Evolutionary conservation across 1,140 invertebrate genomes (phyloP).

Genomic region (Dolichoris vasculosae): DNA sequence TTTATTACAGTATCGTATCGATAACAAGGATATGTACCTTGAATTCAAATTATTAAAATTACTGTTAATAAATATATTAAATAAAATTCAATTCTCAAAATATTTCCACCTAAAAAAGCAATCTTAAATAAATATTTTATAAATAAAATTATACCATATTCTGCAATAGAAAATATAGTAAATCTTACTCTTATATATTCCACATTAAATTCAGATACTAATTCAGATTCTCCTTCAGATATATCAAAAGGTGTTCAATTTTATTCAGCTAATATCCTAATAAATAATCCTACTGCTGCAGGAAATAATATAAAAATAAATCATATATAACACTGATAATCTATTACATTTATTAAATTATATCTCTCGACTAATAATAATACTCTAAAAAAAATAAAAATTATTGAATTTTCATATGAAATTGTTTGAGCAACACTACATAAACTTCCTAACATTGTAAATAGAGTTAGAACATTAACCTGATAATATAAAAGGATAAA

Average conservation of each 20-base stretch:
- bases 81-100: slow-evolving; percentile 75
- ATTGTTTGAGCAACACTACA: not conserved
- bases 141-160: slow-evolving; percentile 83
- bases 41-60: slow-evolving; percentile 78
- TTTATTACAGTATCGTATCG: slow-evolving; percentile 79
- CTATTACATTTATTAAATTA: slow-evolving; percentile 65
- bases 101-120: slow-evolving; percentile 74
- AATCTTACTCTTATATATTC: slow-evolving; percentile 82
- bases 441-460: not conserved
- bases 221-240: slow-evolving; percentile 83
- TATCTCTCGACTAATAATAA: slow-evolving; percentile 58
- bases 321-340: slow-evolving; percentile 70
- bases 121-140: slow-evolving; percentile 76
- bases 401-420: not conserved
- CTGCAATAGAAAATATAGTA: slow-evolving; percentile 83
- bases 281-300: slow-evolving; percentile 76
- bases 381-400: slow-evolving; percentile 66
- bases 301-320: slow-evolving; percentile 75
- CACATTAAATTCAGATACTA: slow-evolving; percentile 86
- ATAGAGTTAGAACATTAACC: not conserved
- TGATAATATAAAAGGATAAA: not conserved
- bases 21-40: slow-evolving; percentile 75
- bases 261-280: slow-evolving; percentile 80
- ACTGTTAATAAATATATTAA: slow-evolving; percentile 73
- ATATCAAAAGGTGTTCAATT: slow-evolving; percentile 88